These are phyloP conservation scores for Beroe ovata DNA, from an alignment of 37 sponge, comb jelly and placozoan species.

Conservation along the genomic window DNA sequence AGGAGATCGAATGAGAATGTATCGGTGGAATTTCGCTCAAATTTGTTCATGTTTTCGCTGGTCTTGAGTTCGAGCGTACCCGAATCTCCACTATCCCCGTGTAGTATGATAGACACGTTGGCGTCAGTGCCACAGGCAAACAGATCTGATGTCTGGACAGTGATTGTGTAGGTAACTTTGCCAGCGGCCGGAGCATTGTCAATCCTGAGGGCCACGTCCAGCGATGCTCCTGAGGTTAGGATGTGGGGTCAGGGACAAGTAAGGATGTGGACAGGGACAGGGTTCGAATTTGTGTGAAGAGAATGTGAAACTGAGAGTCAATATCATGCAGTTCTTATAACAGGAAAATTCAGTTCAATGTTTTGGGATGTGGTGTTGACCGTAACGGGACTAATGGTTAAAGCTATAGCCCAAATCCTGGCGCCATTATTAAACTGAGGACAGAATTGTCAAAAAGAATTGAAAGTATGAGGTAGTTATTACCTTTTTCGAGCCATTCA, in stretches of 20 bases:
- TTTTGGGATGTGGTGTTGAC: too few relatives aligned
- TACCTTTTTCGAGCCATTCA: slow-evolving; percentile 47
- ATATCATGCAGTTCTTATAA: too few relatives aligned
- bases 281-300: too few relatives aligned
- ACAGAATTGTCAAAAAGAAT: too few relatives aligned
- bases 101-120: slow-evolving; percentile 68
- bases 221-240: not conserved
- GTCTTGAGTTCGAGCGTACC: slow-evolving; percentile 67
- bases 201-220: not conserved
- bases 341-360: too few relatives aligned
- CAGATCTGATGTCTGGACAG: slow-evolving; percentile 52
- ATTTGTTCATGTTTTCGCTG: slow-evolving; percentile 53
- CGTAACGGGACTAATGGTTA: too few relatives aligned
- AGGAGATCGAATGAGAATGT: slow-evolving; percentile 24
- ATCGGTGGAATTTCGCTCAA: slow-evolving; percentile 46
- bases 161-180: slow-evolving; percentile 2
- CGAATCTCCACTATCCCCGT: slow-evolving; percentile 70
- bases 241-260: too few relatives aligned
- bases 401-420: too few relatives aligned
- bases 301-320: too few relatives aligned
- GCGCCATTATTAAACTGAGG: too few relatives aligned
- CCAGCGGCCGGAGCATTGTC: slow-evolving; percentile 1
- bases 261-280: not conserved
- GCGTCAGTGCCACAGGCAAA: slow-evolving; percentile 68
- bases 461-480: too few relatives aligned